Conservation (phyloP, 2,888 invertebrate species). For the Nemotelus pantherinus region DNA sequence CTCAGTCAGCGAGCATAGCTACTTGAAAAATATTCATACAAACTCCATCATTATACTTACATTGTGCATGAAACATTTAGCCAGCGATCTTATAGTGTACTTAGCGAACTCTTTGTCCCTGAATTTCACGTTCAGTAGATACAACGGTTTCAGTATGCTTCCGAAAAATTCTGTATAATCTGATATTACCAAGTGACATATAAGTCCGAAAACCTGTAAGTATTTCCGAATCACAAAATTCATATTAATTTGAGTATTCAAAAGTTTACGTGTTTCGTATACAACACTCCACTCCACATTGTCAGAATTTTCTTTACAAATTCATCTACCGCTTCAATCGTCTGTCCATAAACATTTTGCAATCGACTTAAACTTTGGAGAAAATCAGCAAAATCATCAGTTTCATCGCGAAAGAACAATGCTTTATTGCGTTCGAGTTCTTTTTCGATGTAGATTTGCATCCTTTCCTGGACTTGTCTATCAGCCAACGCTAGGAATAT, state of each 20-base stretch:
- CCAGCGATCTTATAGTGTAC: slow-evolving; percentile 17
- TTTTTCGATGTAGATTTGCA: slow-evolving; percentile 1
- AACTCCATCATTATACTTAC: slow-evolving; percentile 17
- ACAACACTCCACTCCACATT: slow-evolving; percentile 29
- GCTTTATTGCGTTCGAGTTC: slow-evolving; percentile 4
- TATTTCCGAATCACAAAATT: not conserved
- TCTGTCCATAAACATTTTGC: slow-evolving; percentile 23
- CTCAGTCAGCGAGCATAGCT: too few relatives aligned
- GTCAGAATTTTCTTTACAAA: slow-evolving; percentile 23
- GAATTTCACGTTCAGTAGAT: not conserved
- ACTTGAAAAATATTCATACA: too few relatives aligned
- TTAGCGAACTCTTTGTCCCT: slow-evolving; percentile 1
- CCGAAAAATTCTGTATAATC: slow-evolving; percentile 36
- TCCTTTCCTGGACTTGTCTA: slow-evolving; percentile 4
- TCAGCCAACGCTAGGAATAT: slow-evolving; percentile 15
- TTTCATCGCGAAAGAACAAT: not conserved
- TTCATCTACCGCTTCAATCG: not conserved
- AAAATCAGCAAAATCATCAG: not conserved
- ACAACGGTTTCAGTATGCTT: slow-evolving; percentile 12
- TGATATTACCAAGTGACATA: not conserved
- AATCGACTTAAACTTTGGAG: not conserved
- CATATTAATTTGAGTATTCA: not conserved
- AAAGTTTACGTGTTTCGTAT: slow-evolving; percentile 15
- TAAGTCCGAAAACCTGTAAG: slow-evolving; percentile 22
- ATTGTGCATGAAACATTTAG: slow-evolving; percentile 12